These are phyloP conservation scores for Arizona elegans DNA, from an alignment of 2,113 vertebrate genomes.

Conservation along the genomic window DNA sequence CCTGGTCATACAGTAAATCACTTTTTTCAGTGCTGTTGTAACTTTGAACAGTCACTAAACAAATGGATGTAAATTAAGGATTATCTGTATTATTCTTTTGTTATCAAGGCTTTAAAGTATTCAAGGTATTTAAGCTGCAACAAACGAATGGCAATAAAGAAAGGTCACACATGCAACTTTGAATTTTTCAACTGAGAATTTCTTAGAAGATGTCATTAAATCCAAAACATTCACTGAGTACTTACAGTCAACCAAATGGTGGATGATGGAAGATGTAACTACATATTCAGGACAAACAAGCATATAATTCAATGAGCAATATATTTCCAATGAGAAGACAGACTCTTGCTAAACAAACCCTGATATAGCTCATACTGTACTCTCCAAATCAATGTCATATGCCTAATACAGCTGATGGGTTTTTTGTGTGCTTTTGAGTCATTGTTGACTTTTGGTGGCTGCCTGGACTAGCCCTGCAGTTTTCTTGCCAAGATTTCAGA, in stretches of 20 bases:
- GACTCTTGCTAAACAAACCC: background rate
- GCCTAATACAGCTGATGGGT: background rate
- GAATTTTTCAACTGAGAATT: constrained; percentile 9
- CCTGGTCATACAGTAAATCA: background rate
- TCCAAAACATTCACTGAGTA: background rate
- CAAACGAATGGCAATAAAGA: constrained; percentile 16
- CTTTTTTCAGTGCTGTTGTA: background rate
- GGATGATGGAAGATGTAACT: background rate
- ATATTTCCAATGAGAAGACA: background rate
- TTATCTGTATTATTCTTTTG: background rate
- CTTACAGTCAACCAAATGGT: background rate
- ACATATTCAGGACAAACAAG: background rate
- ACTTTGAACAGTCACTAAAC: background rate
- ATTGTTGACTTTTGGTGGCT: background rate
- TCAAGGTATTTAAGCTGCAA: background rate
- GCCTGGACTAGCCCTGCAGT: background rate
- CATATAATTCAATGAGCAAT: background rate
- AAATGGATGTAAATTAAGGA: background rate
- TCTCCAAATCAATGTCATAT: background rate
- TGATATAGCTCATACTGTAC: background rate
- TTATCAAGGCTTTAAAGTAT: constrained; percentile 6
- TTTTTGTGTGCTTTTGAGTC: background rate
- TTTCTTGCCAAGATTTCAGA: background rate
- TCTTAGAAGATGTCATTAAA: background rate
- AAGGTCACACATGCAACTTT: constrained; percentile 16